Base-by-base conservation (phyloP, 2,113 vertebrate species). In the Oncorhynchus nerka region DNA sequence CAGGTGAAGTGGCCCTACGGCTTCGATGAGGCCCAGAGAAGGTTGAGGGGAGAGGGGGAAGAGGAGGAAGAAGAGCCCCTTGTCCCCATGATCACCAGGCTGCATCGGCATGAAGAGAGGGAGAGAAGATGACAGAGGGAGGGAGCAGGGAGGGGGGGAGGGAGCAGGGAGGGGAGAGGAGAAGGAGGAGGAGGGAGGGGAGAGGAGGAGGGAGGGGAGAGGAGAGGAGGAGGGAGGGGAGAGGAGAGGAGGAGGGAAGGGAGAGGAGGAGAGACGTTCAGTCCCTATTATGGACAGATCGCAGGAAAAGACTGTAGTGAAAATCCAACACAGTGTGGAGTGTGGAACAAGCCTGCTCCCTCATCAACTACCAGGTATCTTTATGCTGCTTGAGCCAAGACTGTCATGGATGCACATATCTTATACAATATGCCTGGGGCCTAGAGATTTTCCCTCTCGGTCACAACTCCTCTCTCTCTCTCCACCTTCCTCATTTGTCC, bases 291-390 rank as follows among this genome's bases (percentile, higher is more conserved):
- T 24, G 78, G 92, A 72, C 51, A 93, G 5, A 51, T 15, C 15
- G 94, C 93, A 0, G 91, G 87, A 30, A 89, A 92, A 30, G 91
- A 89, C 5, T 79, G 90, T 2, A 89, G 93, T 3, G 15, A 51
- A 51, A 13, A 51, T 80, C 95, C 97, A 0, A 94, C 95, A 0
- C 83, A 92, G 8, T 98, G 97, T 98, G 1, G 94, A 92, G 8
- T 98, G 97, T 98, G 1, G 94, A 97, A 80, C 95, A 97, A 82
- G 97, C 97, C 11, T 98, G 95, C 93, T 92, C 94, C 73, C 97
- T 94, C 69, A 96, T 98, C 83, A 94, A 77, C 88, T 98, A 82
- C 49, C 9, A 15, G 49, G 11, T 15, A 51, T 16, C 49, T 11
- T 39, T 45, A 45, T 45, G 15, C 49, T 55, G 49, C 49, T 16